Evolutionary conservation across 2,888 invertebrate species (phyloP), one percentile per base, ranked within the genome.

Genomic region (Erpobdella octoculata): DNA sequence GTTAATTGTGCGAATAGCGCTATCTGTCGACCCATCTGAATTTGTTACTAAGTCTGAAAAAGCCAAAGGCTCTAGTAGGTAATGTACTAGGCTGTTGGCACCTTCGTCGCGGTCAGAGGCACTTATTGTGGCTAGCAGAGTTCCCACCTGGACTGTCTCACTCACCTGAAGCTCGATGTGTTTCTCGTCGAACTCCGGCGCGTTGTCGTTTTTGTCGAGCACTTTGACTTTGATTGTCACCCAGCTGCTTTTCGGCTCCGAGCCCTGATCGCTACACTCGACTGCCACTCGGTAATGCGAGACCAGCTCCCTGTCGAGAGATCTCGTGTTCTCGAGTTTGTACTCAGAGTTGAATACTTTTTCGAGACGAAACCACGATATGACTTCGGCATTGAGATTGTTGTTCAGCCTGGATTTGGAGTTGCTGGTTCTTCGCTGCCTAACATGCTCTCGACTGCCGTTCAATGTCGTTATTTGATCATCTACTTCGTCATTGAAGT

Each of bases 161-260:
- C 58, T 46, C n/a, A 69, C 69, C 12, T 35, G 5, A 4, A 69
- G 18, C 3, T 48, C 48, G 5, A 69, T 33, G 9, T 58, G 35
- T 4, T 69, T 36, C 15, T 31, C 37, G 21, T 31, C n/a, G 36
- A 69, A 69, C 2, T 2, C 21, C 8, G 69, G 69, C 58, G 46
- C 25, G 58, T 69, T 69, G 69, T 69, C 69, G 36, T 69, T 69
- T 38, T 46, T 36, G 21, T 69, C 69, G 21, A 35, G 28, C 18
- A 69, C 58, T 21, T 46, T 28, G 1, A 69, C n/a, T 15, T 53
- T n/a, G n/a, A 69, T 36, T 35, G 35, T 53, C 9, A 31, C 33
- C 35, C 36, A 21, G 36, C 25, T 28, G 9, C 58, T 58, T 31
- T 25, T n/a, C 2, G 41, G 35, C 12, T 38, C 46, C 6, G 25